Conservation (phyloP, 2,888 invertebrate species). For the Chrysolina haemoptera region DNA sequence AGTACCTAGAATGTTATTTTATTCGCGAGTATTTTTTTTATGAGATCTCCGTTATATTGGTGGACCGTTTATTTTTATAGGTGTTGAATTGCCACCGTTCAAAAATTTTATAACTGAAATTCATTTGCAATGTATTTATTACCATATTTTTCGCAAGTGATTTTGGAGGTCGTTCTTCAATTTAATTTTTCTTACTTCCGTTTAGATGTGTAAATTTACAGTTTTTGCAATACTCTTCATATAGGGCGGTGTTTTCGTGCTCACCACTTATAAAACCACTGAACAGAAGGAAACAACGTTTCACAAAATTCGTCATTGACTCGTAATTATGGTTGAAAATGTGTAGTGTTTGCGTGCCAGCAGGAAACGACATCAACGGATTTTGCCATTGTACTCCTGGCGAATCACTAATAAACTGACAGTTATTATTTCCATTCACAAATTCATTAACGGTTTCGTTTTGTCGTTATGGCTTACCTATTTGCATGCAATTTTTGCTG, state of each 20-base stretch:
- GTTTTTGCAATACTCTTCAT: neutral
- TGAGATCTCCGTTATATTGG: too few relatives aligned
- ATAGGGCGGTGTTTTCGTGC: neutral
- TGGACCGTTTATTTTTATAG: too few relatives aligned
- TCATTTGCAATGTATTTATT: too few relatives aligned
- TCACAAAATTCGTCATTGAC: neutral
- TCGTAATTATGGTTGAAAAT: neutral
- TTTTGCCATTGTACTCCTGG: slow-evolving; percentile 10
- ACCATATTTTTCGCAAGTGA: too few relatives aligned
- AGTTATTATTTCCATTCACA: slow-evolving; percentile 9
- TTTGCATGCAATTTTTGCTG: neutral
- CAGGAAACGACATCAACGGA: slow-evolving; percentile 13
- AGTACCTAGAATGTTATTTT: too few relatives aligned
- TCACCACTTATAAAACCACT: neutral
- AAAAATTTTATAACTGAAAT: too few relatives aligned
- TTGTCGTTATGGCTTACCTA: neutral
- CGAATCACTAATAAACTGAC: slow-evolving; percentile 11
- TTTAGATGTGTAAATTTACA: too few relatives aligned
- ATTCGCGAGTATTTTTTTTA: too few relatives aligned
- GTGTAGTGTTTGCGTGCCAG: neutral
- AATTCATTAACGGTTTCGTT: slow-evolving; percentile 1
- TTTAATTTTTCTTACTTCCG: too few relatives aligned
- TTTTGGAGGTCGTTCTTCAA: too few relatives aligned
- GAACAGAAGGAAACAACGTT: neutral
- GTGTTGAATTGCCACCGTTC: too few relatives aligned